phyloP scores from a whole-genome alignment of 2,113 vertebrate species.

The Notechis scutatus region DNA sequence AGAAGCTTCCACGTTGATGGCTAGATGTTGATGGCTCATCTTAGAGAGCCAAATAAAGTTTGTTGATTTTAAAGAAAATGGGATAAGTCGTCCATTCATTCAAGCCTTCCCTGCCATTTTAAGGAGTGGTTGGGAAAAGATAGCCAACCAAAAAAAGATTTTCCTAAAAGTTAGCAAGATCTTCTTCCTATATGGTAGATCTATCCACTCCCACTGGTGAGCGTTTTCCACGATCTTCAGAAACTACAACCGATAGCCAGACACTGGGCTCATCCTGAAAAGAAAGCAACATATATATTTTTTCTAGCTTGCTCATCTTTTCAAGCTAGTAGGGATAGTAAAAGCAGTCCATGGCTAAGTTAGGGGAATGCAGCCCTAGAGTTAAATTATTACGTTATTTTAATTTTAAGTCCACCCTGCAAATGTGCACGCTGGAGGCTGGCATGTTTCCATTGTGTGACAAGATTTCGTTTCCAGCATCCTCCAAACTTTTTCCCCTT shows the following conservation, averaged over 20 bases:
- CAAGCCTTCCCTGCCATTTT: background rate
- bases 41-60: background rate
- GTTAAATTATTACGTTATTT: background rate
- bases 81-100: background rate
- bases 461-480: conserved; percentile 23
- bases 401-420: conserved; percentile 36
- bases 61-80: conserved; percentile 8
- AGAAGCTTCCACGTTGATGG: background rate
- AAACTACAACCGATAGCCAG: background rate
- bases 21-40: background rate
- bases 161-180: background rate
- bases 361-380: background rate
- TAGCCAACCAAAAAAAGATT: background rate
- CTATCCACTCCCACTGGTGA: background rate
- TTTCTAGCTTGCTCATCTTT: background rate
- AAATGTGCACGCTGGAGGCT: conserved; percentile 55
- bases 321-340: background rate
- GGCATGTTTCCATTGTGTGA: conserved; percentile 42
- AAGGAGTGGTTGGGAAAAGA: background rate
- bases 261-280: background rate
- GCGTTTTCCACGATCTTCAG: background rate
- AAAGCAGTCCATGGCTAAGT: background rate
- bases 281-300: background rate
- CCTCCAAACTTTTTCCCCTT: background rate
- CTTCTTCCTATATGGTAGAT: background rate